A percentile compares a stretch with the other conserved stretches of the same genome.
These are phyloP conservation scores for Carollia perspicillata DNA, from an alignment of 2,113 vertebrate species.

Conservation along the genomic window DNA sequence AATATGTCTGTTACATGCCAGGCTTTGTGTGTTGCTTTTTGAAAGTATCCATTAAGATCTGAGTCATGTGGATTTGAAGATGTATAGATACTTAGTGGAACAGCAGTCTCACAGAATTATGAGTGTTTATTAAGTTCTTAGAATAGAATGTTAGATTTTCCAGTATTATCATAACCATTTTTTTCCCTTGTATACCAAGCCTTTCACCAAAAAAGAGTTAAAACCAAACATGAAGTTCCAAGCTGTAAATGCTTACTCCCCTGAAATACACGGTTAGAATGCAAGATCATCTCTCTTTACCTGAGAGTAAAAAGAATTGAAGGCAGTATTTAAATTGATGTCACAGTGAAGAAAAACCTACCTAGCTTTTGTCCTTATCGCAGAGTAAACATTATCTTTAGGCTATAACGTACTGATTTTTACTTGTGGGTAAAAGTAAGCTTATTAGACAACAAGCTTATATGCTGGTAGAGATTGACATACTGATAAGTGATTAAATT, in stretches of 20 bases:
- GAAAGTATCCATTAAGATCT: neutral
- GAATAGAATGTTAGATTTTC: slow-evolving; percentile 8
- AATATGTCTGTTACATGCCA: neutral
- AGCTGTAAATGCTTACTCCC: neutral
- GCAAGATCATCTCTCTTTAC: neutral
- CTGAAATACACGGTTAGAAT: neutral
- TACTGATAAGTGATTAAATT: neutral
- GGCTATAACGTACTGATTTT: neutral
- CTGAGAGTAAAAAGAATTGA: neutral
- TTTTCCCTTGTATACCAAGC: neutral
- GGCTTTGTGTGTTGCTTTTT: neutral
- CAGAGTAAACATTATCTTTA: neutral
- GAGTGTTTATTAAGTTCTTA: neutral
- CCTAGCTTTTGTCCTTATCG: neutral
- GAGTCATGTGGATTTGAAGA: neutral
- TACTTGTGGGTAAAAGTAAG: neutral
- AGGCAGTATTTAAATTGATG: neutral
- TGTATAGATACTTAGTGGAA: neutral
- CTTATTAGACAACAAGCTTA: neutral
- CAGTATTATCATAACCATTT: neutral
- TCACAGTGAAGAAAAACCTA: neutral
- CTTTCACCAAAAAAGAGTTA: slow-evolving; percentile 14
- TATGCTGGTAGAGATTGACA: neutral
- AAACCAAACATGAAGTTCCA: neutral
- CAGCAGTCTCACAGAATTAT: neutral